Conservation (phyloP, 2,797 vertebrate species). For the Rallus crepitans region DNA sequence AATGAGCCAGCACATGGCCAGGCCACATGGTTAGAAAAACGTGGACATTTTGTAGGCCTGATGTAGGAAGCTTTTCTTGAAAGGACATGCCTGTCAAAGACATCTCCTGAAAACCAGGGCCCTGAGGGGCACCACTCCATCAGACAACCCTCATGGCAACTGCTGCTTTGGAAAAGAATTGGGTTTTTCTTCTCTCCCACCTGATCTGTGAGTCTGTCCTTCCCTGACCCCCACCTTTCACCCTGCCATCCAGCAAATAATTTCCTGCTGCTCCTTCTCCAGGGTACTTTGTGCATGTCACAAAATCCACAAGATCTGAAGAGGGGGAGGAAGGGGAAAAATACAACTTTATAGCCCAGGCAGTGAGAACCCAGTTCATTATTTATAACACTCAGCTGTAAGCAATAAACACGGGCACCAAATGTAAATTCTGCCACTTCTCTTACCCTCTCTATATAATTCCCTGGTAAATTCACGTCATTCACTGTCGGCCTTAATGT, state of each 20-base stretch:
- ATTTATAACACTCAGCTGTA: conserved; percentile 69
- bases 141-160: background rate
- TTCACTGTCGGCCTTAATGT: conserved; percentile 54
- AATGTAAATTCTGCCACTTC: conserved; percentile 73
- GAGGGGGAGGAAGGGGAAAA: background rate
- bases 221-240: background rate
- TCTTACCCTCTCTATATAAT: conserved; percentile 47
- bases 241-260: background rate
- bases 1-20: background rate
- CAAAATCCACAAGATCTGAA: background rate
- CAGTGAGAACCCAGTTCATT: conserved; percentile 46
- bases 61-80: background rate
- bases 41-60: background rate
- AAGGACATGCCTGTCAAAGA: background rate
- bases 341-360: background rate
- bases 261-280: background rate
- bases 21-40: background rate
- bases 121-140: background rate
- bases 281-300: background rate
- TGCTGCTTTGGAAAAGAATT: background rate
- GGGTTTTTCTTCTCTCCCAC: background rate
- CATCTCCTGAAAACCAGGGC: background rate
- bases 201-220: background rate
- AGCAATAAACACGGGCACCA: conserved; percentile 62
- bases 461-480: conserved; percentile 62